Percentiles rank a stretch among this genome's conserved stretches.
phyloP scores from a whole-genome alignment of 2,888 invertebrate genomes.

The Tenthredo scrophulariae region DNA sequence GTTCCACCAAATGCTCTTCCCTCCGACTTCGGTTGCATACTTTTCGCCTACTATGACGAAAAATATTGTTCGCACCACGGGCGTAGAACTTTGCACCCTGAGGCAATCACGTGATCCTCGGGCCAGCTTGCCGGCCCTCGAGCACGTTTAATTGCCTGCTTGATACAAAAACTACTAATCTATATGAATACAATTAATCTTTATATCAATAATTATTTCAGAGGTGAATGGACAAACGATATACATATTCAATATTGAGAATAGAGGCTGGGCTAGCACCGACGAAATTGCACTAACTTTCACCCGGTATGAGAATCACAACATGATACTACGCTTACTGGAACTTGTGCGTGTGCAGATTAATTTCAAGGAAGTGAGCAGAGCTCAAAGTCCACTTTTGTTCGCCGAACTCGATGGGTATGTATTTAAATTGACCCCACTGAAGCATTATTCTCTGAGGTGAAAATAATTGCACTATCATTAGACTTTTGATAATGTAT shows the following conservation, averaged over 20 bases:
- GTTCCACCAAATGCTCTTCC: no score
- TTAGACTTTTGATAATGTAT: neutral
- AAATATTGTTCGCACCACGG: no score
- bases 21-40: no score
- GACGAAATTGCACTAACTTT: conserved; percentile 66
- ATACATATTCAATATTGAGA: conserved; percentile 64
- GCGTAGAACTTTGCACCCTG: no score
- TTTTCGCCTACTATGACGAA: no score
- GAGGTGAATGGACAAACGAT: conserved; percentile 59
- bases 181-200: neutral
- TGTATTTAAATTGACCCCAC: conserved; percentile 31
- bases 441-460: neutral
- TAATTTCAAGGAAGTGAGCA: conserved; percentile 59
- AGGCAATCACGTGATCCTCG: no score
- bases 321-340: conserved; percentile 58
- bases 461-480: neutral
- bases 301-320: conserved; percentile 59
- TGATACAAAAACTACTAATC: no score
- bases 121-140: no score
- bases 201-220: conserved; percentile 55
- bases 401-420: conserved; percentile 64
- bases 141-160: no score
- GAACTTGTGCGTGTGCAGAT: conserved; percentile 52
- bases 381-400: conserved; percentile 58
- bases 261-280: conserved; percentile 66